These are phyloP conservation scores for Sinocyclocheilus anophthalmus DNA, from an alignment of 2,113 vertebrate genomes.

Conservation along the genomic window DNA sequence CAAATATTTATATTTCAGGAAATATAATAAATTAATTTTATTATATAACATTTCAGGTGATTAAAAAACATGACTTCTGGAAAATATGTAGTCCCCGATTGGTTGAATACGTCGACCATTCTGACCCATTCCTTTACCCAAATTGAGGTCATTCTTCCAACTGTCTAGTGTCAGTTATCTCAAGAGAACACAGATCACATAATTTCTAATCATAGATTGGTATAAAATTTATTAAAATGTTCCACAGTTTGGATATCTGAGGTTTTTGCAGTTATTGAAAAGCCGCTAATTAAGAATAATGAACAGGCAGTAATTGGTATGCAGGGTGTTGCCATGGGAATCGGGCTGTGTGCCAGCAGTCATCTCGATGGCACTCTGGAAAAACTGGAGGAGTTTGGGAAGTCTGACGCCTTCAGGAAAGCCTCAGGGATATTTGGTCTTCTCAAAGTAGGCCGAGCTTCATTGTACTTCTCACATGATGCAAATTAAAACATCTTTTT, in stretches of 20 bases:
- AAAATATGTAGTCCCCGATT: neutral
- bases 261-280: conserved; percentile 43
- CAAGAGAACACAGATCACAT: neutral
- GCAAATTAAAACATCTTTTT: conserved; percentile 6
- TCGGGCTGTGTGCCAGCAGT: conserved; percentile 85
- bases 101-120: neutral
- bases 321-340: conserved; percentile 85
- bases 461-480: neutral
- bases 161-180: neutral
- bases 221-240: neutral
- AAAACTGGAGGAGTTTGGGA: conserved; percentile 87
- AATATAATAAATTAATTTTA: too few species aligned
- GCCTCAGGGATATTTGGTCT: conserved; percentile 86
- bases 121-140: neutral
- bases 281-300: conserved; percentile 49
- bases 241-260: conserved; percentile 45
- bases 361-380: conserved; percentile 87
- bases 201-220: conserved; percentile 20
- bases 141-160: conserved; percentile 21
- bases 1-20: too few species aligned
- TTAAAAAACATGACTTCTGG: neutral
- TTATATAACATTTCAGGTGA: neutral
- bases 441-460: conserved; percentile 81
- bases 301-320: conserved; percentile 41
- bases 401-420: conserved; percentile 86